A percentile compares a stretch with the other conserved stretches of the same genome.
Conservation (phyloP, 2,113 vertebrate species). For the Polypterus senegalus region DNA sequence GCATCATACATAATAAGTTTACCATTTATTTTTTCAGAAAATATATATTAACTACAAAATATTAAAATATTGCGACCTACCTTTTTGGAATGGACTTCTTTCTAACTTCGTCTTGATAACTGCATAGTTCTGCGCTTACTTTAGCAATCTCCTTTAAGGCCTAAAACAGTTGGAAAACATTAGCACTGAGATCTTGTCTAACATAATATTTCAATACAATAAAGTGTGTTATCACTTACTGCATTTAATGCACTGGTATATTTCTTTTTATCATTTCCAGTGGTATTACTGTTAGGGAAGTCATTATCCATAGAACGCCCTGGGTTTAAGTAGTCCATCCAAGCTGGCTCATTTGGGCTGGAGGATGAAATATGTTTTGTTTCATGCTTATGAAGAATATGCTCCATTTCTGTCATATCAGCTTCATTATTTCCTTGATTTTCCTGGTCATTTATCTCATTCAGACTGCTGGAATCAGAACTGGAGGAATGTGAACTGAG, state of each 20-base stretch:
- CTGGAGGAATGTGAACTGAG: conserved; percentile 44
- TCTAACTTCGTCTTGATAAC: conserved; percentile 85
- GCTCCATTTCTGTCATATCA: conserved; percentile 30
- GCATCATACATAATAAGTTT: too few relatives aligned
- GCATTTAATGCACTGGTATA: conserved; percentile 67
- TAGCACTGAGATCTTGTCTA: too few relatives aligned
- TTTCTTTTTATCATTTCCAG: conserved; percentile 48
- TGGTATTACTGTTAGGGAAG: conserved; percentile 25
- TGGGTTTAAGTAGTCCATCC: conserved; percentile 18
- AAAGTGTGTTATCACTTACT: conserved; percentile 52
- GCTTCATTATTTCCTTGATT: conserved; percentile 35
- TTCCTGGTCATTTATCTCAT: conserved; percentile 35
- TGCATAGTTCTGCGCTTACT: conserved; percentile 92
- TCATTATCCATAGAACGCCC: conserved; percentile 25
- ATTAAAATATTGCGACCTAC: conserved; percentile 36
- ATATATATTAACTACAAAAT: too few relatives aligned
- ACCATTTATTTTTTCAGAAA: too few relatives aligned
- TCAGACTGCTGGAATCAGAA: conserved; percentile 38
- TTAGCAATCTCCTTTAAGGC: conserved; percentile 89
- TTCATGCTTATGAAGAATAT: conserved; percentile 22
- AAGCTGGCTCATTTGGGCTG: conserved; percentile 19
- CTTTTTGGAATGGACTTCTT: conserved; percentile 58
- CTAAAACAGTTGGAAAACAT: conserved; percentile 34
- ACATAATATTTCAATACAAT: too few relatives aligned
- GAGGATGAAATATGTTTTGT: conserved; percentile 24